Evolutionary conservation across 2,888 invertebrate species (phyloP).

Genomic region (Xestoiulus laeticollis): DNA sequence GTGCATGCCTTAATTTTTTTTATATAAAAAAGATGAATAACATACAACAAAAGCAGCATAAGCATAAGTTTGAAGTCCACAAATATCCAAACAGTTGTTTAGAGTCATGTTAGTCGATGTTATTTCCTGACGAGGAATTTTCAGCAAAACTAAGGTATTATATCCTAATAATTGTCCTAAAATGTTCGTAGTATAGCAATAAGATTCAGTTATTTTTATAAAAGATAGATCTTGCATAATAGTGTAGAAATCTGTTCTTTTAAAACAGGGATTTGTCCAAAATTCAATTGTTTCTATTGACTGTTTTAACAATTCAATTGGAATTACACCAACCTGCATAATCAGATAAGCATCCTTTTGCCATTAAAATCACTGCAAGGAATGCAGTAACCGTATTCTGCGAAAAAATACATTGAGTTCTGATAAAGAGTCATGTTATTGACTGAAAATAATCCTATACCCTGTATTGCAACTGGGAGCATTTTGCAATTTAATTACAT

Average conservation of each 20-base stretch:
- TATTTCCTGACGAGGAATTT: conserved; percentile 23
- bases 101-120: not conserved
- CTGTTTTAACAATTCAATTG: not conserved
- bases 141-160: not conserved
- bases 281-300: too few species aligned
- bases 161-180: not conserved
- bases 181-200: not conserved
- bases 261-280: too few species aligned
- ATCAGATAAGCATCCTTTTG: not conserved
- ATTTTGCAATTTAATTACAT: not conserved
- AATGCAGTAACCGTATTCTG: not conserved
- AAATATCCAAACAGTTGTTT: not conserved
- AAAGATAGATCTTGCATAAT: too few species aligned
- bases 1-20: too few species aligned
- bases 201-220: not conserved
- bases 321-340: not conserved
- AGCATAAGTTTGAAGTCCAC: not conserved
- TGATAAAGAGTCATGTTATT: not conserved
- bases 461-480: too few species aligned
- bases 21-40: not conserved
- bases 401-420: not conserved
- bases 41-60: not conserved
- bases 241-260: too few species aligned
- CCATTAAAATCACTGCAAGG: not conserved
- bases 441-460: not conserved